Base-by-base conservation (phyloP, 1,140 invertebrate genomes). In the Cecropterus lyciades region DNA sequence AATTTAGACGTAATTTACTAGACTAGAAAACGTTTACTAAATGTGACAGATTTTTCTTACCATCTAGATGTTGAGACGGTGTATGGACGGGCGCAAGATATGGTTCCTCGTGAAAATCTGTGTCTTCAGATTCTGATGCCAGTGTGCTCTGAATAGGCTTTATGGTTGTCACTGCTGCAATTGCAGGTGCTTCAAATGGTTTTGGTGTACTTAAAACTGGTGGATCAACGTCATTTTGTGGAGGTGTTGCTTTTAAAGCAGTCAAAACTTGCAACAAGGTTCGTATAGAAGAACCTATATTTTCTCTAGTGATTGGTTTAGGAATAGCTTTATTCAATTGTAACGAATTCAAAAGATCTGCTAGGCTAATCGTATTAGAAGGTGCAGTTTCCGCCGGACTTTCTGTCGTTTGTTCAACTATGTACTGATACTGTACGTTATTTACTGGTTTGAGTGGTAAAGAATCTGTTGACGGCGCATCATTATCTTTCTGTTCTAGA, bases 201-300 rank as follows among this genome's bases (percentile, higher is more conserved):
- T 78, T 80, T 9, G 91, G 87, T 13, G 89, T 83, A 69, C 87
- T 92, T 37, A 87, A 69, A 16, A 83, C 65, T 42, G 83, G 76
- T 0, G 62, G 17, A 46, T 82, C 81, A 5, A 79, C 63, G 20
- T 83, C 82, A 16, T 80, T 82, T 48, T 85, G 71, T 33, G 87
- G 91, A 52, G 93, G 88, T 53, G 87, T 87, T 62, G 93, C 90
- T 77, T 95, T 95, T 11, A 96, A 89, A 42, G 94, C 93, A 52
- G 94, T 94, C 1, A 96, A 78, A 33, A 97, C 96, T 75, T 95
- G 94, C 8, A 96, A 93, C 13, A 97, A 85, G 0, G 96, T 96
- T 77, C 94, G 94, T 27, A 97, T 96, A 43, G 96, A 97, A 42
- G 95, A 95, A 64, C 96, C 95, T 20, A 97, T 94, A 74, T 97